Evolutionary conservation across 2,797 vertebrate genomes (phyloP), one percentile per base, ranked within the genome.

Genomic region (Enteromius paludinosus): DNA sequence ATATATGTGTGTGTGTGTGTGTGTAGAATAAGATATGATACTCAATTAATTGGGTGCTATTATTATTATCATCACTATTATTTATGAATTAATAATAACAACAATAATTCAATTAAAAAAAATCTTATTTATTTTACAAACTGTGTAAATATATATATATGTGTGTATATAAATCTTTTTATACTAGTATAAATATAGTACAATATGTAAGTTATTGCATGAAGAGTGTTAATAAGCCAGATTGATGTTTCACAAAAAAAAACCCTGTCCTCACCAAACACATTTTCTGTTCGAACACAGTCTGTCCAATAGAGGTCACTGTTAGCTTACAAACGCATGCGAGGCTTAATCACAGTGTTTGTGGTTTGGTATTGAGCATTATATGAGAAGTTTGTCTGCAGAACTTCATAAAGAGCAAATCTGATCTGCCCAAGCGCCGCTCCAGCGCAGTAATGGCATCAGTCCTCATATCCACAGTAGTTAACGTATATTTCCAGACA

Each of bases 271-370:
- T 28, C 3, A 41, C 23, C 9, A 62, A 38, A 41, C 8, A 23
- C 17, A n/a, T 43, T 61, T 35, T 47, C 0, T 66, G 23, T 25
- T 28, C 12, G 33, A 49, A 25, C 28, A 35, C 56, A 75, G 5
- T 64, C 33, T 14, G 56, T 81, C 86, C 87, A 88, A 68, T 68
- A 88, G 87, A 87, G 84, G 84, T 78, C 87, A 65, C 80, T 84
- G 54, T 86, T 38, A 54, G 47, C 64, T 72, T 52, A 75, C 66
- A 62, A 82, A 84, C 79, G 3, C 54, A 69, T 45, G 49, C 0
- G 2, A 38, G n/a, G 1, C 2, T 2, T 9, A 64, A 9, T 62
- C 2, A 71, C 75, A 78, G 56, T 78, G 23, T 88, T 49, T 65
- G 5, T 35, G 47, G 33, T 72, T 11, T 11, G 49, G 84, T 83